These are phyloP conservation scores for Diabrotica balteata DNA, from an alignment of 2,888 invertebrate genomes.

Conservation along the genomic window DNA sequence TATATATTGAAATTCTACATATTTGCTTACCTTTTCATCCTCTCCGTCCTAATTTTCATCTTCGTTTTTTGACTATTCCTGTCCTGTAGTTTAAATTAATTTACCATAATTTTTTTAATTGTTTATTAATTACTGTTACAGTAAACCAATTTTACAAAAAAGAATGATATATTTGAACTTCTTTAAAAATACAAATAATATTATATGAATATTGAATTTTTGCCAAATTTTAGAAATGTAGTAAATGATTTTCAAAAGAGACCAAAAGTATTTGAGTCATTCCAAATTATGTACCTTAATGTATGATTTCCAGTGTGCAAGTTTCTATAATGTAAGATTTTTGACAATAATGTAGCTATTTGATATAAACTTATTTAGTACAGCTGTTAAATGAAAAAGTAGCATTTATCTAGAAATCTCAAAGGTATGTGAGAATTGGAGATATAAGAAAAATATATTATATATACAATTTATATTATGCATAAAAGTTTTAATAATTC, in stretches of 20 bases:
- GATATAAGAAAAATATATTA: conserved; percentile 53
- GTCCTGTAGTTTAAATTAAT: no score
- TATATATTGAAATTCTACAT: no score
- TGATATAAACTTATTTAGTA: conserved; percentile 60
- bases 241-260: conserved; percentile 18
- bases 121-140: no score
- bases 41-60: no score
- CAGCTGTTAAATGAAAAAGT: conserved; percentile 57
- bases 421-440: conserved; percentile 57
- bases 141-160: no score
- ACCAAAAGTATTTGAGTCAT: conserved; percentile 49
- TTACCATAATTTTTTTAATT: no score
- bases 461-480: conserved; percentile 57
- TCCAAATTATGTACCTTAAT: conserved; percentile 61
- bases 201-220: background rate
- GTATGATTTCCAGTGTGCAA: conserved; percentile 59
- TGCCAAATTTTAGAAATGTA: background rate
- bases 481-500: conserved; percentile 56
- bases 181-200: conserved; percentile 1
- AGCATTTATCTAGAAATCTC: conserved; percentile 59
- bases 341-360: conserved; percentile 63
- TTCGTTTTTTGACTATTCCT: no score
- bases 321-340: conserved; percentile 56
- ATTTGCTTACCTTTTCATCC: no score
- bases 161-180: background rate